Evolutionary conservation across 2,797 vertebrate species (phyloP).

Genomic region (Amphiprion clarkii): DNA sequence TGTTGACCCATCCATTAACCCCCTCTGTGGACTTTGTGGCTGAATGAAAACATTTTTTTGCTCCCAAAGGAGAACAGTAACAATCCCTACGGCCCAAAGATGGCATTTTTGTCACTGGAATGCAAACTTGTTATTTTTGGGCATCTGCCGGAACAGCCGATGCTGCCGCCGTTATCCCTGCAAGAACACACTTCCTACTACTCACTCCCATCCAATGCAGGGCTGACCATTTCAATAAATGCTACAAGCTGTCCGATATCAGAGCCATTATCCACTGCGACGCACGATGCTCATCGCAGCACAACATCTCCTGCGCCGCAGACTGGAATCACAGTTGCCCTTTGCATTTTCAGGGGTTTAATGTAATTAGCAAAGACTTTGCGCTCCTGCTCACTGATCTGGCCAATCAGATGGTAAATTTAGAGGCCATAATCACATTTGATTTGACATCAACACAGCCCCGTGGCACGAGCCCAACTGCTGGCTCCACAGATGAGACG

Average conservation of each 20-base stretch:
- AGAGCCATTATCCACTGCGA: neutral
- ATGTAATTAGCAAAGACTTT: constrained; percentile 69
- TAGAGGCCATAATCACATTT: constrained; percentile 70
- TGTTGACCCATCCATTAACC: neutral
- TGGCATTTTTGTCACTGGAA: neutral
- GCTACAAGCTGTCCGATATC: constrained; percentile 17
- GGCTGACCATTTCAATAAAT: constrained; percentile 5
- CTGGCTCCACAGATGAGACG: constrained; percentile 34
- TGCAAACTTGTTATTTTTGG: neutral
- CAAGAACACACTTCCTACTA: neutral
- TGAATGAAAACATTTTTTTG: neutral
- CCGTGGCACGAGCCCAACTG: constrained; percentile 42
- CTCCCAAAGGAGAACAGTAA: too few relatives aligned
- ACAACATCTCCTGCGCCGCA: constrained; percentile 21
- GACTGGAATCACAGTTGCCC: constrained; percentile 53
- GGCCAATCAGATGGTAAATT: constrained; percentile 70
- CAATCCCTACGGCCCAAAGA: too few relatives aligned
- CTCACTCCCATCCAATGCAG: neutral
- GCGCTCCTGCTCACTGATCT: constrained; percentile 52
- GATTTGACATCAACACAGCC: constrained; percentile 69
- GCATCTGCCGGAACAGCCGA: neutral
- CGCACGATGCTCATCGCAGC: constrained; percentile 9
- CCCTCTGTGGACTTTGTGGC: neutral
- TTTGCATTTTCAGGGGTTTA: constrained; percentile 61
- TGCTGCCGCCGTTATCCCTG: neutral